phyloP scores from a whole-genome alignment of 2,113 vertebrate genomes.

The Crotalus horridus region DNA sequence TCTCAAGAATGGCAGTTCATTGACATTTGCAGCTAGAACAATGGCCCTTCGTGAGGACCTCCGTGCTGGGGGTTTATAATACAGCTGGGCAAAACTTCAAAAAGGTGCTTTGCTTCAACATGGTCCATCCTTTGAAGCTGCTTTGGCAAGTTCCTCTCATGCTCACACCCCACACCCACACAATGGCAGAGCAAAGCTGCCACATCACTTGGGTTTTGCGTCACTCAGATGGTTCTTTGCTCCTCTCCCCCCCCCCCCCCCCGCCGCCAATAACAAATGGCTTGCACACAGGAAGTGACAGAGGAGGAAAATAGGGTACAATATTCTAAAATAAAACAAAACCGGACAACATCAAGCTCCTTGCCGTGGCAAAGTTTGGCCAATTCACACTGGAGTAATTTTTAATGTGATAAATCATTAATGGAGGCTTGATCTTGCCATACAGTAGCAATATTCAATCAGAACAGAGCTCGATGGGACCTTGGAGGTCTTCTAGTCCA shows the following conservation, averaged over 20 bases:
- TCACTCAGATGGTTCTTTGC: not conserved
- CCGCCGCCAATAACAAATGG: not conserved
- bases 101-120: not conserved
- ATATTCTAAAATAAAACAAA: not conserved
- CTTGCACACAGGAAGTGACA: not conserved
- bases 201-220: not conserved
- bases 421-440: not conserved
- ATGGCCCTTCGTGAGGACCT: conserved; percentile 25
- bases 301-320: not conserved
- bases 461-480: not conserved
- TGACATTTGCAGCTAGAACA: conserved; percentile 52
- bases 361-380: not conserved
- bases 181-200: not conserved
- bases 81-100: not conserved
- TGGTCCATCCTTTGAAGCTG: not conserved
- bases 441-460: not conserved
- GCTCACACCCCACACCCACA: not conserved
- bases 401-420: not conserved
- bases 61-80: not conserved
- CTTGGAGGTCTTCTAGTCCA: not conserved
- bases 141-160: not conserved
- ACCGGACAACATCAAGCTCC: not conserved
- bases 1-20: not conserved
- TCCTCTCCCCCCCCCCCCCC: not conserved
- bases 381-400: not conserved